phyloP scores from a whole-genome alignment of 2,797 vertebrate species.

The Perdix hodgsoniae region DNA sequence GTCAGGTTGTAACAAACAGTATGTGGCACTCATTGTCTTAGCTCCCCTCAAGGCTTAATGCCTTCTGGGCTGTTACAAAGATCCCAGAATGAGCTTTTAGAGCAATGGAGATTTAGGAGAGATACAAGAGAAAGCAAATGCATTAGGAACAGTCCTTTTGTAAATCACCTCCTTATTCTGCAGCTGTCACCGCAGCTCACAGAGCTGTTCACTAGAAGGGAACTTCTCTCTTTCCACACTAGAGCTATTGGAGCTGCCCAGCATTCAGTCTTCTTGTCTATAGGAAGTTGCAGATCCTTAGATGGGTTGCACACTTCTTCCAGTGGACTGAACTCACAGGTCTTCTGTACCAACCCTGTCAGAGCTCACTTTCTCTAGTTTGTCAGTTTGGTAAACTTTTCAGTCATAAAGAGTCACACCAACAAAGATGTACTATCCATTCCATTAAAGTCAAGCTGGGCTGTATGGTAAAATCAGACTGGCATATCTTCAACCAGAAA shows the following conservation, averaged over 20 bases:
- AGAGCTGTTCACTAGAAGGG: not conserved
- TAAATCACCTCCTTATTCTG: not conserved
- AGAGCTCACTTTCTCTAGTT: not conserved
- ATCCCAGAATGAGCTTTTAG: not conserved
- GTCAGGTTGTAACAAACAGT: not conserved
- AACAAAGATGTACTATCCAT: not conserved
- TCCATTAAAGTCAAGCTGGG: not conserved
- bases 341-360: not conserved
- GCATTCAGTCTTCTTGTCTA: not conserved
- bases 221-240: not conserved
- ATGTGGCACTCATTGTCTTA: not conserved
- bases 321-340: not conserved
- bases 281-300: fast-evolving
- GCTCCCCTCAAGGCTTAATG: not conserved
- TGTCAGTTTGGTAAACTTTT: not conserved
- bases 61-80: not conserved
- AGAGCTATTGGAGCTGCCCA: not conserved
- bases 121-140: not conserved
- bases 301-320: not conserved
- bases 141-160: not conserved
- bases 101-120: not conserved
- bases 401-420: not conserved
- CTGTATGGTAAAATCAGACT: not conserved
- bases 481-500: not conserved
- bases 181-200: not conserved